A percentile compares a stretch with the other conserved stretches of the same genome.
phyloP scores from a whole-genome alignment of 2,113 vertebrate species.

The Gobius niger region DNA sequence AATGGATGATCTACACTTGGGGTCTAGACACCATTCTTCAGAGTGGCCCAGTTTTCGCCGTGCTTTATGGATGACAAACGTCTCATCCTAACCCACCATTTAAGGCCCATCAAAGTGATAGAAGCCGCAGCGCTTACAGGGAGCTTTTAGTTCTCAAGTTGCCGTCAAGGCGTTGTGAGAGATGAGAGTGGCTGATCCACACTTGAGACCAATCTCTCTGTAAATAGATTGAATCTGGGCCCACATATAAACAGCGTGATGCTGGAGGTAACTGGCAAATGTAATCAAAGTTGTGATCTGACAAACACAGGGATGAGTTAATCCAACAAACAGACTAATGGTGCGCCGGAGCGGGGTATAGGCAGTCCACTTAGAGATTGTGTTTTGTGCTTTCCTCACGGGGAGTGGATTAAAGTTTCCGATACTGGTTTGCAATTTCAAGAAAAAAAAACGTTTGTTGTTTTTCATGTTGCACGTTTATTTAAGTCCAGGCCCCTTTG shows the following conservation, averaged over 20 bases:
- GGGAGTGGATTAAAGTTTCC: background rate
- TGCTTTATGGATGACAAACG: conserved; percentile 53
- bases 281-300: conserved; percentile 1
- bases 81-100: conserved; percentile 53
- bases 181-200: conserved; percentile 47
- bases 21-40: conserved; percentile 59
- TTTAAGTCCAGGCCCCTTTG: too few relatives aligned
- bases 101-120: conserved; percentile 53
- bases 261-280: conserved; percentile 25
- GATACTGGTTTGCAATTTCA: too few relatives aligned
- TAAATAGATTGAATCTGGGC: conserved; percentile 43
- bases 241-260: background rate
- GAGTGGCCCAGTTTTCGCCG: conserved; percentile 56
- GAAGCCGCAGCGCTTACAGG: conserved; percentile 45
- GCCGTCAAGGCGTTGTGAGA: conserved; percentile 47
- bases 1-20: conserved; percentile 57
- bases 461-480: too few relatives aligned
- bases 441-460: too few relatives aligned
- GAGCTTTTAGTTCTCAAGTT: conserved; percentile 46
- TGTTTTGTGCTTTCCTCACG: background rate
- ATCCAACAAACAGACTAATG: background rate
- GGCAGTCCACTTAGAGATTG: background rate
- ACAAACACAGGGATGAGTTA: conserved; percentile 5
- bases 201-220: conserved; percentile 51
- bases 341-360: background rate